Evolutionary conservation across 2,797 vertebrate genomes (phyloP).

Genomic region (Eospalax fontanierii): DNA sequence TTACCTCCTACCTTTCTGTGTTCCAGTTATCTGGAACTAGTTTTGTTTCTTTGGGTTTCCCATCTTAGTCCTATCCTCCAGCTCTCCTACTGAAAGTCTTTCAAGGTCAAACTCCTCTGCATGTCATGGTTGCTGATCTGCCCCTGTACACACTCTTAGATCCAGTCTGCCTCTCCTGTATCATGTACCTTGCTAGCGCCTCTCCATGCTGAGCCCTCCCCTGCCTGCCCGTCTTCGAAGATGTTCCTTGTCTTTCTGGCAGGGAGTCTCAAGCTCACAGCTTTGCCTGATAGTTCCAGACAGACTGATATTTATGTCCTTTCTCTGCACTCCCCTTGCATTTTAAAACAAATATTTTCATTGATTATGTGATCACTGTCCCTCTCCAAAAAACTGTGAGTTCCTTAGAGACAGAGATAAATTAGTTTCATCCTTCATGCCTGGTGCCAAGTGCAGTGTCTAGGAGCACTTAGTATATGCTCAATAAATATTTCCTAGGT

Average conservation of each 20-base stretch:
- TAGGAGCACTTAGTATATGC: neutral
- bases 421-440: conserved; percentile 48
- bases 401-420: conserved; percentile 12
- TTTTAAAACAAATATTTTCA: conserved; percentile 61
- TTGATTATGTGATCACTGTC: conserved; percentile 45
- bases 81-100: neutral
- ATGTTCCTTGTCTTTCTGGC: neutral
- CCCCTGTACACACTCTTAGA: neutral
- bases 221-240: no score
- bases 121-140: neutral
- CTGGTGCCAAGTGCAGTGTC: neutral
- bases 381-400: neutral
- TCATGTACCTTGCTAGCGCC: accelerated
- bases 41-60: neutral
- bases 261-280: neutral
- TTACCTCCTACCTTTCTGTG: neutral
- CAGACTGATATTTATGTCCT: conserved; percentile 46
- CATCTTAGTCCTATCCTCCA: neutral
- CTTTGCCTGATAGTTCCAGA: neutral
- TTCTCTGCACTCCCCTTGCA: conserved; percentile 24
- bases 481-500: conserved; percentile 10
- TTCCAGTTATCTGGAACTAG: neutral
- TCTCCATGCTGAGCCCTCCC: no score
- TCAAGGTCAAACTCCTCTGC: neutral
- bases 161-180: neutral